Evolutionary conservation across 1,140 invertebrate species (phyloP), one percentile per base, ranked within the genome.

Genomic region (Heliconius hewitsoni): DNA sequence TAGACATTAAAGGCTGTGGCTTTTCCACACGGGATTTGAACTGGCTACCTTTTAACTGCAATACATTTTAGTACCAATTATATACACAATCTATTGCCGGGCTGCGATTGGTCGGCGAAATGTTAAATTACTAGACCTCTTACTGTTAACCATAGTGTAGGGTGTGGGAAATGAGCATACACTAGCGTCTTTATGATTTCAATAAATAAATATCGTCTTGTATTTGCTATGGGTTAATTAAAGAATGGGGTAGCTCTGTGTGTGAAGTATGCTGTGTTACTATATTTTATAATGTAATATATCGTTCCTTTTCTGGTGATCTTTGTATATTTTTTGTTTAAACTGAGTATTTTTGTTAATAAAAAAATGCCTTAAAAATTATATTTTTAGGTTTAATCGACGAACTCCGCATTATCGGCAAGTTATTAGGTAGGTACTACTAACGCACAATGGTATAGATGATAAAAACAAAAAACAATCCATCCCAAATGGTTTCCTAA

Each of bases 31-130:
- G 30, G 77, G 72, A 55, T 70, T 79, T 79, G 78, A 79, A 79
- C 74, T 37, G 55, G 79, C 79, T 83, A 84, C 80, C 81, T 81
- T 73, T 84, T 74, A 78, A 81, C 76, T 79, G 66, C 72, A 75
- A 71, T 70, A 81, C 77, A 80, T 82, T 84, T 81, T 79, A 83
- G 77, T 84, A 80, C 79, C 79, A 85, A 86, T 88, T 85, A 86
- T 79, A 34, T 34, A 73, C 52, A 85, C 85, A 88, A 88, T 86
- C 83, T 88, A 83, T 84, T 78, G 71, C 66, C 1, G 75, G 1
- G 55, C 74, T 34, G 57, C 78, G 75, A 85, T 84, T 88, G 86
- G 87, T 75, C 80, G 74, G 57, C 8, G 27, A 81, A 82, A 81
- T 83, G 83, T 88, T 81, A 83, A 85, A 74, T 83, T 84, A 66